Conservation (phyloP, 2,113 vertebrate species). For the Scomber colias region DNA sequence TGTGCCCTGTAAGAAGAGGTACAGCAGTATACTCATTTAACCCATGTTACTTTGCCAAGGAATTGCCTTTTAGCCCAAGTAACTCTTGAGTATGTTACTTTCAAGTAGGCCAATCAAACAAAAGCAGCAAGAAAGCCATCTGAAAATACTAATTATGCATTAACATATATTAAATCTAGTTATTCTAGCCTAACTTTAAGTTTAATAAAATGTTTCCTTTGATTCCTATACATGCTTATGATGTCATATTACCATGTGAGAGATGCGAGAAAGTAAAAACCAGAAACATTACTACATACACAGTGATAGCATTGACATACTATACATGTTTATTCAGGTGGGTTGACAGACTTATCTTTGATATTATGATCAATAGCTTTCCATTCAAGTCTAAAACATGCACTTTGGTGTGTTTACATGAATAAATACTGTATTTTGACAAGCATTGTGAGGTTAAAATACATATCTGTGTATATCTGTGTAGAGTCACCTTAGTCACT, state of each 20-base stretch:
- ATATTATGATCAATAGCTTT: conserved; percentile 37
- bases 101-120: no score
- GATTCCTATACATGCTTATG: not conserved
- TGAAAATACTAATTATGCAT: no score
- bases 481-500: conserved; percentile 5
- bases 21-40: no score
- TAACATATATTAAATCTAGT: not conserved
- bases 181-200: not conserved
- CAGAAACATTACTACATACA: conserved; percentile 11
- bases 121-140: no score
- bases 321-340: conserved; percentile 60
- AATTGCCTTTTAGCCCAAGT: no score
- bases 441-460: conserved; percentile 38
- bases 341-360: not conserved
- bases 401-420: conserved; percentile 52
- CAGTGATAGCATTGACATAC: not conserved
- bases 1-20: no score
- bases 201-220: not conserved
- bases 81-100: no score
- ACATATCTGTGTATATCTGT: conserved; percentile 13
- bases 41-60: no score
- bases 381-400: conserved; percentile 44
- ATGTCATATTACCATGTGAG: not conserved
- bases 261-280: not conserved
- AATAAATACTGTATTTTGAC: conserved; percentile 36